A percentile compares a stretch with the other conserved stretches of the same genome.
phyloP scores from a whole-genome alignment of 2,113 vertebrate species.

The Oncorhynchus gorbuscha region DNA sequence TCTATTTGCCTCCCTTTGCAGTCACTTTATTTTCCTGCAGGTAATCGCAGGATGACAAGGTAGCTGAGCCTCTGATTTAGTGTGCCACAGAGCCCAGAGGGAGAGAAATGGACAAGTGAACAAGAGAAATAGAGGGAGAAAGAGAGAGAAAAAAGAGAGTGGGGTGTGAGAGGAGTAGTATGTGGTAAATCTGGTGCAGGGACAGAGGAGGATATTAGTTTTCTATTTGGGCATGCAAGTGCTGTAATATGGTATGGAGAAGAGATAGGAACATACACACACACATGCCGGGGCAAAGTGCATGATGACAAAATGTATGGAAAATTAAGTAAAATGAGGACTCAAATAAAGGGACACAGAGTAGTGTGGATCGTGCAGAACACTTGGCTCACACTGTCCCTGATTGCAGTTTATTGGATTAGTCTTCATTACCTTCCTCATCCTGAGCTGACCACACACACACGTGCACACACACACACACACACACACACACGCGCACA shows the following conservation, averaged over 20 bases:
- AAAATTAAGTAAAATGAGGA: too few species aligned
- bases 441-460: too few species aligned
- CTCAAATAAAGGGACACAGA: not conserved
- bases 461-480: too few species aligned
- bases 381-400: too few species aligned
- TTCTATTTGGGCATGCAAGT: constrained; percentile 41
- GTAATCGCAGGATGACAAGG: constrained; percentile 57
- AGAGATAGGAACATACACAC: constrained; percentile 1
- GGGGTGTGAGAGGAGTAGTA: constrained; percentile 17
- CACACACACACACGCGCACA: too few species aligned
- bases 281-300: not conserved
- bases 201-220: constrained; percentile 61
- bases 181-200: constrained; percentile 59
- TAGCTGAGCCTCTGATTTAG: constrained; percentile 51
- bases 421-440: too few species aligned
- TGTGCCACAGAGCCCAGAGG: constrained; percentile 36
- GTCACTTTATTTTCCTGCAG: constrained; percentile 55
- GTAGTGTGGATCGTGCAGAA: not conserved
- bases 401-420: too few species aligned
- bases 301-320: not conserved
- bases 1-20: constrained; percentile 33
- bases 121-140: constrained; percentile 51
- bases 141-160: constrained; percentile 27
- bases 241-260: constrained; percentile 12
- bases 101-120: constrained; percentile 53